phyloP scores from a whole-genome alignment of 2,888 invertebrate species.

The Exocentrus adspersus region DNA sequence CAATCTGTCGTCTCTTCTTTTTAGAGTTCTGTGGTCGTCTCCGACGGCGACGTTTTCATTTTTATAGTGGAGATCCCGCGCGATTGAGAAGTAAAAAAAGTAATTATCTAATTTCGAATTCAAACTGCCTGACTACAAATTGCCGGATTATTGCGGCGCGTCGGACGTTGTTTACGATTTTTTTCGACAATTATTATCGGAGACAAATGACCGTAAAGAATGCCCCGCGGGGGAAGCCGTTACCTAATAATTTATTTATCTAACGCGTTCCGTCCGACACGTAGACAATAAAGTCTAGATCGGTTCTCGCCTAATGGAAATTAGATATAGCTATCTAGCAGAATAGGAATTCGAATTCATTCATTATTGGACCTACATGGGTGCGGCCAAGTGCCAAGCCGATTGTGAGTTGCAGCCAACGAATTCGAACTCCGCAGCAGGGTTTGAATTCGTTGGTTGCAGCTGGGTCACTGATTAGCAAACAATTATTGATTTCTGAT shows the following conservation, averaged over 20 bases:
- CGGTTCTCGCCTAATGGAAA: conserved; percentile 14
- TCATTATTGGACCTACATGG: too few species aligned
- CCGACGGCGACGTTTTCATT: neutral
- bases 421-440: too few species aligned
- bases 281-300: conserved; percentile 15
- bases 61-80: neutral
- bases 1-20: too few species aligned
- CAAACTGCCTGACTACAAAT: conserved; percentile 2
- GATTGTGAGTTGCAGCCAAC: too few species aligned
- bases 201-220: conserved; percentile 8
- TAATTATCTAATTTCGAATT: conserved; percentile 3
- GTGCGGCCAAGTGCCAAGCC: too few species aligned
- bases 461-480: too few species aligned
- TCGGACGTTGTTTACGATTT: neutral
- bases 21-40: too few species aligned
- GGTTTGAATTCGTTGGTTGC: too few species aligned
- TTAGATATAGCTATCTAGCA: conserved; percentile 7
- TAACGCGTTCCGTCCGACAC: neutral
- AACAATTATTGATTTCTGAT: too few species aligned
- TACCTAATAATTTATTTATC: neutral
- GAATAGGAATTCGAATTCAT: neutral
- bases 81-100: neutral
- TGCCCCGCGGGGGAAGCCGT: neutral
- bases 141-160: conserved; percentile 1
- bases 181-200: conserved; percentile 23